A percentile compares a stretch with the other conserved stretches of the same genome.
phyloP scores from a whole-genome alignment of 2,113 vertebrate genomes.

The Mus pahari region DNA sequence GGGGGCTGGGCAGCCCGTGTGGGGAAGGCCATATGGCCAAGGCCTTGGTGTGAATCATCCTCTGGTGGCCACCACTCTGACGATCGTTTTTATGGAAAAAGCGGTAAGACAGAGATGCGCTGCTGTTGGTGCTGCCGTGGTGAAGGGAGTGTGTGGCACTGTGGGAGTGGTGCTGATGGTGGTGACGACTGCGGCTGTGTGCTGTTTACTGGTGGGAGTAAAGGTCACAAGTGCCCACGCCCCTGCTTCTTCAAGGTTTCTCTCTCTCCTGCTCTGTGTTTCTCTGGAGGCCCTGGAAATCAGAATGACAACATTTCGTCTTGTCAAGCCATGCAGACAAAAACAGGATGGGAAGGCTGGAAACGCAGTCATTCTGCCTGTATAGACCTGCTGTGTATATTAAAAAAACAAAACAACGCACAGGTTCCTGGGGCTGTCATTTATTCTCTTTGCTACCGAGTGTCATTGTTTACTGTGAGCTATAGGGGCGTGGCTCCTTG shows the following conservation, averaged over 20 bases:
- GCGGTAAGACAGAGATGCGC: neutral
- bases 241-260: constrained; percentile 11
- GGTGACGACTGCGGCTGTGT: neutral
- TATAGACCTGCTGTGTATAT: neutral
- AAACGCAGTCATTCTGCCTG: neutral
- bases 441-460: neutral
- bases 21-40: neutral
- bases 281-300: neutral
- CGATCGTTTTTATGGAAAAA: neutral
- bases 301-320: constrained; percentile 16
- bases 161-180: neutral
- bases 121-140: neutral
- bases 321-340: neutral
- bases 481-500: fast-evolving
- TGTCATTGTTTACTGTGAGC: neutral
- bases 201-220: neutral
- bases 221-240: neutral
- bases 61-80: neutral
- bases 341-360: neutral
- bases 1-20: neutral
- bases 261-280: constrained; percentile 9
- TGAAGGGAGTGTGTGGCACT: too few relatives aligned
- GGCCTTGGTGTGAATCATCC: neutral
- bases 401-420: neutral
- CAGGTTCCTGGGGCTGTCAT: neutral